Evolutionary conservation across 2,113 vertebrate genomes (phyloP).

Genomic region (Triplophysa rosa): DNA sequence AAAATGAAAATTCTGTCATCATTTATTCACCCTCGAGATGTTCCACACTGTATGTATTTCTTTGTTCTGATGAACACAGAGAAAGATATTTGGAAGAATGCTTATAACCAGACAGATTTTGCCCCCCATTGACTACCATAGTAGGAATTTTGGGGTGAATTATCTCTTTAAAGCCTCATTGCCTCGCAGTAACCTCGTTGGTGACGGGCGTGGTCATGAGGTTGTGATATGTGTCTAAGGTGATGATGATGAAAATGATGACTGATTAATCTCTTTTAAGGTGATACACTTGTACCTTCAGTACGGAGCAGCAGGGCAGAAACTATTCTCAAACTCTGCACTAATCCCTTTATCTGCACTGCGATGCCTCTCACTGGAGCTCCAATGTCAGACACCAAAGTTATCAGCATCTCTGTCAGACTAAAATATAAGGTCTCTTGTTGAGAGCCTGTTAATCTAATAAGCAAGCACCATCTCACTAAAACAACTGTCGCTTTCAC

Average conservation of each 20-base stretch:
- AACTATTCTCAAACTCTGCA: constrained; percentile 16
- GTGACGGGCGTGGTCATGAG: background rate
- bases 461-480: constrained; percentile 20
- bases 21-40: too few species aligned
- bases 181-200: background rate
- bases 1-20: too few species aligned
- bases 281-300: constrained; percentile 34
- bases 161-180: constrained; percentile 27
- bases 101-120: too few species aligned
- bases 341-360: constrained; percentile 48
- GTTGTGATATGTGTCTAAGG: background rate
- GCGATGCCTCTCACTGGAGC: constrained; percentile 15
- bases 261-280: constrained; percentile 40
- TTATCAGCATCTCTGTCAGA: constrained; percentile 36
- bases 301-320: constrained; percentile 19
- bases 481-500: constrained; percentile 4
- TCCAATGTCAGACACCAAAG: constrained; percentile 18
- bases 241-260: background rate
- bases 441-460: constrained; percentile 32
- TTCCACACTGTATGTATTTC: too few species aligned
- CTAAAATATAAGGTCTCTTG: background rate
- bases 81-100: too few species aligned
- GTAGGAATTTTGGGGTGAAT: too few species aligned
- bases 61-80: too few species aligned
- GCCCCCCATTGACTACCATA: too few species aligned